Evolutionary conservation across 1,140 invertebrate genomes (phyloP), one percentile per base, ranked within the genome.

Genomic region (Drosophila rufa): DNA sequence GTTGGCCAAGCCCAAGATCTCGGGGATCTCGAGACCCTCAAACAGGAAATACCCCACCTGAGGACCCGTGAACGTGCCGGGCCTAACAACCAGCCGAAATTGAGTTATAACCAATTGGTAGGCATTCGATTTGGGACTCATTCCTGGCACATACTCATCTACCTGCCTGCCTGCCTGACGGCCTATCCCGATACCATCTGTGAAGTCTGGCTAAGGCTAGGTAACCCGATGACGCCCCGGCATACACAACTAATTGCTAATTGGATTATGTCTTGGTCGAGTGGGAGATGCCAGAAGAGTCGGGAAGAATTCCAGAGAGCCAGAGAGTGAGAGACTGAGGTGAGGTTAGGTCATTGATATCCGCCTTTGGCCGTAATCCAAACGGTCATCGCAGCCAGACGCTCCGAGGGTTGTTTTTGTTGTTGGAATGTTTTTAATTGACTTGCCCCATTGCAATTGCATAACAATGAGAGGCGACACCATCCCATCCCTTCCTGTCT

Each of bases 211-310:
- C 53, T 22, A 77, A 73, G 84, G 68, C 65, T 75, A 81, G 82
- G 82, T 87, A 84, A 84, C 85, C 83, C 60, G 80, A 86, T 69
- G 77, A 83, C 79, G 83, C 67, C 47, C 75, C 45, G 69, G 67
- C 79, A 79, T 77, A 87, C 85, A 89, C 84, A 89, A 89, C 84
- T 89, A 90, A 87, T 87, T 87, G 85, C 84, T 87, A 87, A 89
- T 89, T 89, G 84, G 84, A 89, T 89, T 89, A 89, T 89, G 84
- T 89, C 85, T 87, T 78, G 66, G 76, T 80, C 53, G 67, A 68
- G 43, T 68, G 67, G 33, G 62, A 70, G 30, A 53, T 59, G 33
- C 15, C 15, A 55, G 9, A 19, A 27, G 19, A 48, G 58, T 67
- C 17, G 47, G 15, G 17, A 53, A 68, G 67, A 68, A 43, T 56